These are phyloP conservation scores for Cydia pomonella DNA, from an alignment of 1,140 invertebrate genomes.

Conservation along the genomic window DNA sequence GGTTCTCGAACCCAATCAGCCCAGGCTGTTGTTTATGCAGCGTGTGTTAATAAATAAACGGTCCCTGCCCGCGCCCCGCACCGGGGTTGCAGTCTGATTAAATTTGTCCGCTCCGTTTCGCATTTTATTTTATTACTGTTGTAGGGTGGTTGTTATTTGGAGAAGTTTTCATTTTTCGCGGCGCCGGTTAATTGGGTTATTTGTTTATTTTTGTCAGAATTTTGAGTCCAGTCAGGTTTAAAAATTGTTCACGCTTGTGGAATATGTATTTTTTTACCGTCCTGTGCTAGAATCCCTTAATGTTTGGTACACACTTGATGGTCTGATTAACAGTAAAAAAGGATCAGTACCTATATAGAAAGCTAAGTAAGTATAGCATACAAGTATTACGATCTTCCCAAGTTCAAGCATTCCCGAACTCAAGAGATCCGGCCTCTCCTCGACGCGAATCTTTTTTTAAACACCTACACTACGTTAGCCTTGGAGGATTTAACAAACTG, in stretches of 20 bases:
- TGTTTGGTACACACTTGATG: no score
- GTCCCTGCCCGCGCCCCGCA: background rate
- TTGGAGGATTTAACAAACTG: no score
- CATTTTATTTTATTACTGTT: slow-evolving; percentile 24
- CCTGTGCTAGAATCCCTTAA: no score
- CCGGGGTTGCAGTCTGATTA: slow-evolving; percentile 12
- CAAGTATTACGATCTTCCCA: no score
- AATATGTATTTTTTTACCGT: no score
- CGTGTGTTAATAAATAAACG: slow-evolving; percentile 9
- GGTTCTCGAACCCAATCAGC: background rate
- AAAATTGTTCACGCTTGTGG: background rate
- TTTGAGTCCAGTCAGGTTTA: background rate
- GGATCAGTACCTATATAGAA: no score
- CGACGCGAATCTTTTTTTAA: no score
- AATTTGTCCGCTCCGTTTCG: slow-evolving; percentile 22
- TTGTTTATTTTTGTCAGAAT: background rate
- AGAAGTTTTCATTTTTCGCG: slow-evolving; percentile 3
- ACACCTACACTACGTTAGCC: no score
- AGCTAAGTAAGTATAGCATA: no score
- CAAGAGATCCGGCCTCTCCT: no score
- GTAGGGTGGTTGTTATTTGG: background rate
- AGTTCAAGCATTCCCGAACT: no score
- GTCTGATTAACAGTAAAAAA: no score
- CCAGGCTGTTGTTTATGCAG: background rate
- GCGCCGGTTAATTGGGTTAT: background rate